Conservation (phyloP, 2,113 vertebrate species). For the Taxidea taxus region DNA sequence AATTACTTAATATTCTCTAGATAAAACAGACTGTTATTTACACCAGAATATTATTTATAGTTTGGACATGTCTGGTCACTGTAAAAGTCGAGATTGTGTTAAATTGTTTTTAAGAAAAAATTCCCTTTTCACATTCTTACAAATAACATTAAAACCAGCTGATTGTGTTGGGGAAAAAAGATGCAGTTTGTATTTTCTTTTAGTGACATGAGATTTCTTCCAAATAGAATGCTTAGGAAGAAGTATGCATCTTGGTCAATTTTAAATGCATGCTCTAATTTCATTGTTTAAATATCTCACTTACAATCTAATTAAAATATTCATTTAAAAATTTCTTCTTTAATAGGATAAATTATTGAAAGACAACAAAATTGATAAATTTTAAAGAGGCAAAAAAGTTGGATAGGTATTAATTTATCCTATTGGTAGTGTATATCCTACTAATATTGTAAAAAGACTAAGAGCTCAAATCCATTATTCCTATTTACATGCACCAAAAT, state of each 20-base stretch:
- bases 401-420: not conserved
- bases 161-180: not conserved
- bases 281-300: not conserved
- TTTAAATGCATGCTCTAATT: conserved; percentile 29
- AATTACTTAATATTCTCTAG: conserved; percentile 4
- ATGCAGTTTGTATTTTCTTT: conserved; percentile 26
- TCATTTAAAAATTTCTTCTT: conserved; percentile 5
- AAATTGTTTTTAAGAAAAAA: conserved; percentile 9
- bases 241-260: not conserved
- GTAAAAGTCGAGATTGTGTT: not conserved
- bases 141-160: conserved; percentile 18
- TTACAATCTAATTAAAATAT: not conserved
- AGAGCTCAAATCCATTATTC: not conserved
- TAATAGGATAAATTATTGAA: conserved; percentile 24
- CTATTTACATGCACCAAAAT: not conserved
- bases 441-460: not conserved
- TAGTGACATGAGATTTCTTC: conserved; percentile 9
- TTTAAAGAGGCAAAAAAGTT: not conserved
- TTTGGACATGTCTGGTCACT: not conserved
- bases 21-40: conserved; percentile 30
- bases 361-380: not conserved
- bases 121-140: not conserved
- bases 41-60: conserved; percentile 28
- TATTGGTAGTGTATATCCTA: not conserved
- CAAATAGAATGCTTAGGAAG: not conserved